A percentile compares a stretch with the other conserved stretches of the same genome.
Evolutionary conservation across 2,888 invertebrate species (phyloP).

Genomic region (Sylvicola cinctus): DNA sequence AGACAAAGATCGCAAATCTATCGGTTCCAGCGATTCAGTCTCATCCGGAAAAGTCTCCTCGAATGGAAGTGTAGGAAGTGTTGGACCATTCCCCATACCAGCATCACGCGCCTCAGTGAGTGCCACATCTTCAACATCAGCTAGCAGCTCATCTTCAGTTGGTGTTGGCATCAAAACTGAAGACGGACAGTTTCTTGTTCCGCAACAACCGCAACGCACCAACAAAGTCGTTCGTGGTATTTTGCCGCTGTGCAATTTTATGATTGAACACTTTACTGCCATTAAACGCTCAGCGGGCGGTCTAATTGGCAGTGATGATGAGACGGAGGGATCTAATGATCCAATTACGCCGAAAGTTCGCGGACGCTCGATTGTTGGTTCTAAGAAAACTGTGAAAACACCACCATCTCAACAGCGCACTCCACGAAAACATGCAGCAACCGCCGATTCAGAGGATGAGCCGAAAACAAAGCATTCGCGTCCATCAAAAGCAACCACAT

Average conservation of each 20-base stretch:
- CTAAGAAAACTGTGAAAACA: neutral
- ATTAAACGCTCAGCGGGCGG: conserved; percentile 6
- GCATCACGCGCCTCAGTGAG: conserved; percentile 2
- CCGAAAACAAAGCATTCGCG: conserved; percentile 1
- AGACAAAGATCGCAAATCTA: conserved; percentile 4
- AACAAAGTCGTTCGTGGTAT: conserved; percentile 9
- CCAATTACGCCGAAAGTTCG: neutral
- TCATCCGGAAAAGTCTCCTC: conserved; percentile 7
- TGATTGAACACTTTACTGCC: conserved; percentile 12
- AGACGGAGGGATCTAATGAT: neutral
- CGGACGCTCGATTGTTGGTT: neutral
- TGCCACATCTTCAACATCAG: conserved; percentile 5
- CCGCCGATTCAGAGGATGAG: conserved; percentile 2
- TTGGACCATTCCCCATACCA: conserved; percentile 7
- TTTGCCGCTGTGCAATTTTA: conserved; percentile 10
- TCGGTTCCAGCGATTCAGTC: too few relatives aligned
- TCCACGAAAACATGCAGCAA: neutral
- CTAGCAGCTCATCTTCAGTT: neutral
- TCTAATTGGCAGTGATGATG: neutral
- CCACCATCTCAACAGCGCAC: neutral
- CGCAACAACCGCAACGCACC: conserved; percentile 4
- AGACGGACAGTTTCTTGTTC: conserved; percentile 4
- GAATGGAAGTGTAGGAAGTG: conserved; percentile 10
- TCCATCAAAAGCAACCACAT: conserved; percentile 2
- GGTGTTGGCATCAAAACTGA: conserved; percentile 6